Conservation (phyloP, 2,888 invertebrate species). For the Drosophila mercatorum region DNA sequence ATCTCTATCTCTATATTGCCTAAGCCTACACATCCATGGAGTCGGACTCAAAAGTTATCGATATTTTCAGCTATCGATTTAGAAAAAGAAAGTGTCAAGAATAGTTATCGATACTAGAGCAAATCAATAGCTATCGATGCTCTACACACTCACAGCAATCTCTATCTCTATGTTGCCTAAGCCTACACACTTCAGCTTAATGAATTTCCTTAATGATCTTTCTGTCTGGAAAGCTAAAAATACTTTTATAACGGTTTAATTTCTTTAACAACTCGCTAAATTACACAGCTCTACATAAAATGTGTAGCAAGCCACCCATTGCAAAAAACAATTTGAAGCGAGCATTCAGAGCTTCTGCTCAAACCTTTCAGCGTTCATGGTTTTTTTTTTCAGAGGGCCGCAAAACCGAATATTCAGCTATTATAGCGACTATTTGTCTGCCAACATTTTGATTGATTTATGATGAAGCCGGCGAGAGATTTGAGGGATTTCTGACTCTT, state of each 20-base stretch:
- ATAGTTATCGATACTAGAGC: neutral
- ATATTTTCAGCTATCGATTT: too few species aligned
- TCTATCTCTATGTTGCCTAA: neutral
- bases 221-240: neutral
- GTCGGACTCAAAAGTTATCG: too few species aligned
- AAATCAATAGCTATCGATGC: neutral
- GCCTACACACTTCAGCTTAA: too few species aligned
- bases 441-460: conserved; percentile 49
- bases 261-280: neutral
- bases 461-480: conserved; percentile 13
- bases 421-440: conserved; percentile 20
- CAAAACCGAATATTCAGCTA: neutral
- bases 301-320: neutral
- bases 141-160: neutral
- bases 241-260: neutral
- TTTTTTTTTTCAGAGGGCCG: neutral
- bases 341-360: neutral
- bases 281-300: neutral
- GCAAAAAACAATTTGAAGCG: neutral
- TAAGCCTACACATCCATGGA: neutral
- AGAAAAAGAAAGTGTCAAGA: too few species aligned
- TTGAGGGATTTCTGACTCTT: conserved; percentile 22
- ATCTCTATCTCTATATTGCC: neutral
- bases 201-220: neutral
- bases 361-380: neutral